Evolutionary conservation across 2,888 invertebrate genomes (phyloP), one percentile per base, ranked within the genome.

Genomic region (Chelonus formosanus): DNA sequence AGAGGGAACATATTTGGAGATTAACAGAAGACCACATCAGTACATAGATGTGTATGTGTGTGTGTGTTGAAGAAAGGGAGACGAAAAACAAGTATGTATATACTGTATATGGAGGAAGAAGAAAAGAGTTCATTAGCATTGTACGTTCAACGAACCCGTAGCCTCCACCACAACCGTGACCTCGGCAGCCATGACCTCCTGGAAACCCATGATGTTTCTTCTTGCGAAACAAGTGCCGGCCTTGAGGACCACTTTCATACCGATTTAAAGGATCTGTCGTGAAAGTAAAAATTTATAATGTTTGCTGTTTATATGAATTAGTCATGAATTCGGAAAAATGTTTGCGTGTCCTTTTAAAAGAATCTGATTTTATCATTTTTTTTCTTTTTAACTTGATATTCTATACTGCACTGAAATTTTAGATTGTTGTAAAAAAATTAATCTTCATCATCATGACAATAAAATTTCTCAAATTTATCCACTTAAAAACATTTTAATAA

Each of bases 101-200:
- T 20, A 20, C 20, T 20, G 20, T 20, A 20, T 20, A 20, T 20
- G 20, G 20, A 20, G 20, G 20, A 20, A 20, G 20, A 20, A 20
- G 20, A 20, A 20, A 20, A 61, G 61, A 61, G 61, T 66, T 63
- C 60, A 52, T 65, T 52, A 63, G 59, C 59, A 68, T 60, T 57
- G 56, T 58, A 56, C 58, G 43, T 57, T 52, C 58, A 54, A 67
- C 73, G 63, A 70, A 70, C 73, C 72, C 71, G 44, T 67, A 60
- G 65, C 68, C 64, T 63, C 64, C 69, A 40, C 63, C 52, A 63
- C 69, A 73, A 58, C 62, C 70, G 62, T 66, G 67, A 67, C 63
- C 70, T 31, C 72, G 70, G 32, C 72, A 72, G 36, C 73, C 70
- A 7, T 71, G 67, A 57, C 65, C 69, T 40, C 67, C 57, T 34